phyloP scores from a whole-genome alignment of 2,113 vertebrate genomes.

The Taurulus bubalis region DNA sequence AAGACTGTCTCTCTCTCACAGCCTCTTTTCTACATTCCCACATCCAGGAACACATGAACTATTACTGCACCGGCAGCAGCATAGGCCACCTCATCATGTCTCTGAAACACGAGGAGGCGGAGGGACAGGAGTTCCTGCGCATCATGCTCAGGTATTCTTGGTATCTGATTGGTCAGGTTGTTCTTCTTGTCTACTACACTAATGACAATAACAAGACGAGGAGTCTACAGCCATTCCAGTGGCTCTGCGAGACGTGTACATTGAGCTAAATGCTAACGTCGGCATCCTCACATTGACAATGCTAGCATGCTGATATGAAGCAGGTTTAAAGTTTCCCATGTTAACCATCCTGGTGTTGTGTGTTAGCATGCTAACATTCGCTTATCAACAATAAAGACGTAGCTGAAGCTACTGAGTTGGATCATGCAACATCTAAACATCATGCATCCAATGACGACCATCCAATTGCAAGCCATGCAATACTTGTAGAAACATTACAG shows the following conservation, averaged over 20 bases:
- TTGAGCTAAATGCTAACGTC: no score
- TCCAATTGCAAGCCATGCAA: background rate
- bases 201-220: background rate
- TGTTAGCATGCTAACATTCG: background rate
- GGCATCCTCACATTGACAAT: no score
- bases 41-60: constrained; percentile 95
- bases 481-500: background rate
- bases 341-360: background rate
- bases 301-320: no score
- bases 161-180: background rate
- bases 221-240: background rate
- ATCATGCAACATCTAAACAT: no score
- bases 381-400: background rate
- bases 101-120: constrained; percentile 92
- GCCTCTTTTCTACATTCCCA: background rate
- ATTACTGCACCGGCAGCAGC: constrained; percentile 91
- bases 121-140: constrained; percentile 93
- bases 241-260: no score
- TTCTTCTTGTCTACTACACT: background rate
- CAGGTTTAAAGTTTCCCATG: background rate
- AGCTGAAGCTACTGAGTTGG: background rate
- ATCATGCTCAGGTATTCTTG: constrained; percentile 91
- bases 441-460: no score
- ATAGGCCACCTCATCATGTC: constrained; percentile 96
- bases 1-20: background rate